Base-by-base conservation (phyloP, 2,797 vertebrate species). In the Danio jaintianensis region DNA sequence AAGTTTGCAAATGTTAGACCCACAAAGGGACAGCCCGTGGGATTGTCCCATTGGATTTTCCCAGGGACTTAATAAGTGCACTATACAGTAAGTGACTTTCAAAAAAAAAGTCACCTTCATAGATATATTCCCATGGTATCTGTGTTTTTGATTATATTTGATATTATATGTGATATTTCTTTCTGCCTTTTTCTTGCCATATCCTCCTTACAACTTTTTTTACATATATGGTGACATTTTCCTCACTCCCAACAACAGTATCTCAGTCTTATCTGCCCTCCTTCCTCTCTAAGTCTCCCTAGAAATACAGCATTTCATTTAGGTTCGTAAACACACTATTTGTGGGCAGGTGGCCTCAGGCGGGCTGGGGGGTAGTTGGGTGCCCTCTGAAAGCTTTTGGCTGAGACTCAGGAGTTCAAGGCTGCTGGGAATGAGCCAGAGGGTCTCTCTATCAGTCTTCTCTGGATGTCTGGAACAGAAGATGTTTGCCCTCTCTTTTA, bases 351-450 rank as follows among this genome's bases (percentile, higher is more conserved):
- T 64, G 53, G 59, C 29, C 47, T 48, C 13, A 15, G 12, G 45
- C 4, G 0, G 13, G 10, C 22, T 29, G 20, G 29, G 22, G 9
- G 10, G 40, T 36, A 11, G 70, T 47, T 48, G 18, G 29, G n/a
- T 75, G 58, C 45, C 67, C 56, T 71, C 59, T 79, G 66, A 71
- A 71, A 79, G 67, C 53, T 53, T 62, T 79, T 79, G 77, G 67
- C 58, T 2, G 47, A 58, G 36, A 10, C 6, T 79, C 56, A 71
- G 56, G 56, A 52, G 56, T 63, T 79, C 58, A 79, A 53, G 75
- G 58, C 47, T 71, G 77, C 15, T 71, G 77, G 48, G 58, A 45
- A 53, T 0, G 7, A 12, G n/a, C 77, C 67, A 79, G 56, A 79
- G 58, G 58, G 64, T 68, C 42, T 75, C 15, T 71, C 45, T 69